Evolutionary conservation across 2,888 invertebrate genomes (phyloP), one percentile per base, ranked within the genome.

Genomic region (Spodoptera exigua): DNA sequence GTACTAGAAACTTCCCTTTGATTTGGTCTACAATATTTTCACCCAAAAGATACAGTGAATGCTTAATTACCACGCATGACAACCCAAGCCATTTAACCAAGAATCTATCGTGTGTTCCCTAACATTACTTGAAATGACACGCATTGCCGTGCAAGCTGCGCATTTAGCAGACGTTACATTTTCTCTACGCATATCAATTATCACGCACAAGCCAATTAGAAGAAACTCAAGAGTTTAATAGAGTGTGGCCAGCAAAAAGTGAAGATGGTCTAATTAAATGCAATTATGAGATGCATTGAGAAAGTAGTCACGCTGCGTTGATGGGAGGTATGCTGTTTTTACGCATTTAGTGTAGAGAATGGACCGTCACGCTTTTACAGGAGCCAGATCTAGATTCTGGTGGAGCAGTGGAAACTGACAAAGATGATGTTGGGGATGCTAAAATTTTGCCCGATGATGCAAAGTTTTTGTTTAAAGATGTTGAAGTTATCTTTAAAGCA

Each of bases 231-330:
- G 84, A 86, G 87, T 66, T 90, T 88, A 94, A 93, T 94, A 93
- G 93, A 93, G 81, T 90, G 88, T 88, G 80, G 76, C 84, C 75
- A 69, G 63, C 87, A 91, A 83, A 92, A 92, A 88, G 89, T 87
- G 86, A 89, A 92, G 92, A 92, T 90, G 81, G 85, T 86, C 52
- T 92, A 90, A 93, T 89, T 88, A 81, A 85, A 82, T 82, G 85
- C 82, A 86, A 91, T 90, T 89, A 89, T 76, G 78, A 89, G 90
- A 91, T 91, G 87, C 87, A 86, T 61, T 74, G 85, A 83, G 93
- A 93, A 93, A 93, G 93, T 84, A 46, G 91, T 89, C 82, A 90
- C 92, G 91, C 85, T 90, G 89, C 87, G 88, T 84, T 84, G 85
- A 48, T 70, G 70, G 74, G 53, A 70, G 86, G 88, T 82, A 91